Conservation (phyloP, 2,113 vertebrate genomes). For the Etia nguti region DNA sequence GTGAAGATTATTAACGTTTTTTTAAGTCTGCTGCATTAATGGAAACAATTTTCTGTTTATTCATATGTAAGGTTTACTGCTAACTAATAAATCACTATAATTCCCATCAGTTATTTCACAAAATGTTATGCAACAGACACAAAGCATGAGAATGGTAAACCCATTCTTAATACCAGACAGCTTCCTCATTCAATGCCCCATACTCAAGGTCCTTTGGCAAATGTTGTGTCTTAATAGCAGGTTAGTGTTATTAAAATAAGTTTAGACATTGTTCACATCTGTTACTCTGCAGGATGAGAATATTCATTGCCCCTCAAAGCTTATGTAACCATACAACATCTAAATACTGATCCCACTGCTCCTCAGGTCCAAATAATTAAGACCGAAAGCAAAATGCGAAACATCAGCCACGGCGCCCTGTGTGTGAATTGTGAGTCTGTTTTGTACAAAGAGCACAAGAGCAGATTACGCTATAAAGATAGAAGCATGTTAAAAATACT, state of each 20-base stretch:
- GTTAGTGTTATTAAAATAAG: not conserved
- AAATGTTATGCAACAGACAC: not conserved
- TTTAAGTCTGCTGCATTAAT: not conserved
- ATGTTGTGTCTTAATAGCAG: not conserved
- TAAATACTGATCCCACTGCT: not conserved
- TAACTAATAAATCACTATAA: not conserved
- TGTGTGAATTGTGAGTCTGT: not conserved
- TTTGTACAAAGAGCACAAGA: not conserved
- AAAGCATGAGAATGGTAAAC: not conserved
- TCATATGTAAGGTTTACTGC: not conserved
- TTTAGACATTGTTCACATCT: not conserved
- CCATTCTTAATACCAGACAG: not conserved
- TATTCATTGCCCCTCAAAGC: not conserved
- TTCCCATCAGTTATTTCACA: not conserved
- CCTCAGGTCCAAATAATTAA: not conserved
- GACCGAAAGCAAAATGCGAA: not conserved
- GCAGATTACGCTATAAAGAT: not conserved
- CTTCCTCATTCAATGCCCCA: not conserved
- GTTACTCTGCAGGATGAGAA: not conserved
- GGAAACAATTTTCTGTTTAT: accelerated
- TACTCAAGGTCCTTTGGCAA: not conserved
- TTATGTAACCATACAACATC: not conserved
- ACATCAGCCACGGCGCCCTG: not conserved
- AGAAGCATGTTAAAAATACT: not conserved
- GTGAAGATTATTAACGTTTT: not conserved